These are phyloP conservation scores for Scrobipalpa costella DNA, from an alignment of 2,888 invertebrate genomes.

Conservation along the genomic window DNA sequence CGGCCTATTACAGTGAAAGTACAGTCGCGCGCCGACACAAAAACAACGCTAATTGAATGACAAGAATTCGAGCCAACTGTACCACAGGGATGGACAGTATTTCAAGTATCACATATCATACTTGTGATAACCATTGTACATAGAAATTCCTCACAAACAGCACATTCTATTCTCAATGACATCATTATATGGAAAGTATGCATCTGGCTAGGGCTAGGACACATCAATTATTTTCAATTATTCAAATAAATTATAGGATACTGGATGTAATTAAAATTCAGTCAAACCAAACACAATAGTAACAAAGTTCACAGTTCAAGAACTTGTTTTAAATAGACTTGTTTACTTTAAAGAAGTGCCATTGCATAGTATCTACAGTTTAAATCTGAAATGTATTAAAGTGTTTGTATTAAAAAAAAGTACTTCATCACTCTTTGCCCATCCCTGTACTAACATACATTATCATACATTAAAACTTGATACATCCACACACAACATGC, in stretches of 20 bases:
- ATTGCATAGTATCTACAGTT: no score
- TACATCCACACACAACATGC: constrained; percentile 10
- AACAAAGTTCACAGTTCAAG: background rate
- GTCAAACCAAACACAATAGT: background rate
- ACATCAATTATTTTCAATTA: no score
- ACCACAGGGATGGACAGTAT: background rate
- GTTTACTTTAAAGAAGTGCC: no score
- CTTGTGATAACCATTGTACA: background rate
- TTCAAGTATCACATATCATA: background rate
- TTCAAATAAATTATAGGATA: no score
- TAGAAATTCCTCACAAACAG: background rate
- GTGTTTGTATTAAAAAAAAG: background rate
- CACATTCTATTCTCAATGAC: background rate
- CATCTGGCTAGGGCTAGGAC: no score
- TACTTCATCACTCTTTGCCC: background rate
- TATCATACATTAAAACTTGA: constrained; percentile 18
- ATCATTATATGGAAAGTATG: background rate
- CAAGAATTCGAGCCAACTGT: constrained; percentile 8
- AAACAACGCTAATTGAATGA: constrained; percentile 9
- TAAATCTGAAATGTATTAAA: background rate
- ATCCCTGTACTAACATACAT: constrained; percentile 6
- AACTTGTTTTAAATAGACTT: background rate
- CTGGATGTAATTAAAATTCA: no score
- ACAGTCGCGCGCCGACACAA: constrained; percentile 19
- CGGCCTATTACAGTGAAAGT: constrained; percentile 47